phyloP scores from a whole-genome alignment of 2,797 vertebrate genomes.

The Clamator glandarius region DNA sequence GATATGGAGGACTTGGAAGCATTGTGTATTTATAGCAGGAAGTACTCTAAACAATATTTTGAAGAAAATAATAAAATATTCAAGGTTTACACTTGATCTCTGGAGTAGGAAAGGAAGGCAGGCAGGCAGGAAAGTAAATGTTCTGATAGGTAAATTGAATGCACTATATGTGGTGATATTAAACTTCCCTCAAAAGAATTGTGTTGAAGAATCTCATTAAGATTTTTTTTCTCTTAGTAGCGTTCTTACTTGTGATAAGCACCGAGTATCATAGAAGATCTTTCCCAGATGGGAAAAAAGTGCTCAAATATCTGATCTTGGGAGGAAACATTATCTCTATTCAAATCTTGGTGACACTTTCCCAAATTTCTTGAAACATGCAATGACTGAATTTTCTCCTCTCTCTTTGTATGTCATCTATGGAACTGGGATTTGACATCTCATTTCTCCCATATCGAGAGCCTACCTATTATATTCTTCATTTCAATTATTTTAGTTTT shows the following conservation, averaged over 20 bases:
- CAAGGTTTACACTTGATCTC: neutral
- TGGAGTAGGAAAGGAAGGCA: neutral
- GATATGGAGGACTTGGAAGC: neutral
- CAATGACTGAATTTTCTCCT: neutral
- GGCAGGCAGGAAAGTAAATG: neutral
- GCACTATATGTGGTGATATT: neutral
- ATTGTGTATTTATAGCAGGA: neutral
- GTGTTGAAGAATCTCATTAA: neutral
- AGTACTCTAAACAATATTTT: neutral
- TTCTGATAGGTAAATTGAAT: neutral
- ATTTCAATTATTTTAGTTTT: neutral
- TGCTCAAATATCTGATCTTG: neutral
- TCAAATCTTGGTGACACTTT: neutral
- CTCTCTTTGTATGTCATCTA: neutral
- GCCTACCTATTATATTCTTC: neutral
- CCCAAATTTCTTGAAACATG: neutral
- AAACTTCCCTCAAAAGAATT: neutral
- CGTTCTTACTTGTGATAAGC: neutral
- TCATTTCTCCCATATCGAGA: neutral
- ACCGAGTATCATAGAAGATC: neutral
- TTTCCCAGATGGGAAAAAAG: neutral
- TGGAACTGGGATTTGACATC: neutral
- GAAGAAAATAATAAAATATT: neutral
- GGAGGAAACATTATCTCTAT: neutral
- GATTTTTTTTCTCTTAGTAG: neutral